phyloP scores from a whole-genome alignment of 2,113 vertebrate genomes.

The Periophthalmodon schlosseri region DNA sequence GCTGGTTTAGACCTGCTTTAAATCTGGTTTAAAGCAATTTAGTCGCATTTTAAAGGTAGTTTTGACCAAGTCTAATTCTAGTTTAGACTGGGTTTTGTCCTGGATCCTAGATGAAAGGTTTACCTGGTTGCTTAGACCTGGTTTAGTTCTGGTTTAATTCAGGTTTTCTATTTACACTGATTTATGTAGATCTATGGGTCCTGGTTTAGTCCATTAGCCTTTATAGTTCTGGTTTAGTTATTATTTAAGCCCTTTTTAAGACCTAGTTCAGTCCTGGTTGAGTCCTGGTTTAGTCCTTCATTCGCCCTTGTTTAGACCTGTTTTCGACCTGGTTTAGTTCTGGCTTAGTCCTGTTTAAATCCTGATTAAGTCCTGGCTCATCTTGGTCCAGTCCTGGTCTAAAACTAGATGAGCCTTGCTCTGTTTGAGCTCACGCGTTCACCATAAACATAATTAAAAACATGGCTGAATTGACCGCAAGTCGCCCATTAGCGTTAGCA shows the following conservation, averaged over 20 bases:
- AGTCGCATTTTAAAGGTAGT: background rate
- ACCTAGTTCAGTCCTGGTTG: background rate
- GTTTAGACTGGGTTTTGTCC: background rate
- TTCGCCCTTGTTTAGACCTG: background rate
- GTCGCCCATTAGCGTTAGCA: slow-evolving; percentile 50
- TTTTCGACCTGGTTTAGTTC: too few species aligned
- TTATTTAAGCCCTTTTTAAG: too few species aligned
- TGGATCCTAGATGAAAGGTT: background rate
- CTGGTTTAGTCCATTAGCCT: background rate
- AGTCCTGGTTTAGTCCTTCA: too few species aligned
- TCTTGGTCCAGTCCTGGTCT: background rate
- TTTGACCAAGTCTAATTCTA: too few species aligned
- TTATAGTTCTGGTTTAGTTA: too few species aligned
- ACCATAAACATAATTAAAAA: slow-evolving; percentile 1
- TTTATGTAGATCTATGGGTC: too few species aligned
- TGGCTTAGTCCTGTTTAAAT: background rate
- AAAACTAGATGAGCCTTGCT: too few species aligned
- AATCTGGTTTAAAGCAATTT: background rate
- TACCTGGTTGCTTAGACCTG: background rate
- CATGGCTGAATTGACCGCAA: slow-evolving; percentile 43
- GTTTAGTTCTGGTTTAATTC: background rate
- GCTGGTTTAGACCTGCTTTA: background rate
- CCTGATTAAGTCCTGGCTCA: background rate
- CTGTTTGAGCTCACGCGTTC: too few species aligned
- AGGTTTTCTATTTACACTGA: background rate